Evolutionary conservation across 2,113 vertebrate species (phyloP).

Genomic region (Anhinga anhinga): DNA sequence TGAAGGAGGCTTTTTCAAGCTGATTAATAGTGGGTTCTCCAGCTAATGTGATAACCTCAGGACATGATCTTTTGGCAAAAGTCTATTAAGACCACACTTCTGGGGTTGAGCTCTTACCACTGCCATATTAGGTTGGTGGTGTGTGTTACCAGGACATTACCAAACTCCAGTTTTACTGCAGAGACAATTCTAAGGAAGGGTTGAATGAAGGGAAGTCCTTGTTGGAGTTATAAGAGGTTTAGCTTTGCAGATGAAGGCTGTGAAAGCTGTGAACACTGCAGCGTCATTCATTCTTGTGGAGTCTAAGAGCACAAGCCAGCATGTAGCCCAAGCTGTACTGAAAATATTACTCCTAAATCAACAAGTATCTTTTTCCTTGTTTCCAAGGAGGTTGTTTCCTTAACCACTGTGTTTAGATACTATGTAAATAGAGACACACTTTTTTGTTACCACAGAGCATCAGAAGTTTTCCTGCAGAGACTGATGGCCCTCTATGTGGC

Average conservation of each 20-base stretch:
- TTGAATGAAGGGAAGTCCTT: background rate
- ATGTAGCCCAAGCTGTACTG: background rate
- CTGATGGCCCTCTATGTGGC: slow-evolving; percentile 97
- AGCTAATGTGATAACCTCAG: background rate
- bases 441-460: slow-evolving; percentile 97
- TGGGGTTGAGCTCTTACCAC: background rate
- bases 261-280: background rate
- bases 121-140: accelerated
- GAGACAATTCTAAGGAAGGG: background rate
- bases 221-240: background rate
- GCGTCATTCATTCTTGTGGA: background rate
- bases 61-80: accelerated
- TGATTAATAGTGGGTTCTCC: background rate
- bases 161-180: background rate
- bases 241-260: background rate
- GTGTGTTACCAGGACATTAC: background rate
- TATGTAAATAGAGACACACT: slow-evolving; percentile 97
- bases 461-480: slow-evolving; percentile 92
- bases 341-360: background rate
- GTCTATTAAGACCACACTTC: background rate
- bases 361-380: background rate
- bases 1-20: background rate
- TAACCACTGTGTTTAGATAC: slow-evolving; percentile 81
- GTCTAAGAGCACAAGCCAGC: background rate
- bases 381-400: slow-evolving; percentile 46